Percentiles rank a stretch among this genome's conserved stretches.
These are phyloP conservation scores for Tapera naevia DNA, from an alignment of 2,797 vertebrate genomes.

Conservation along the genomic window DNA sequence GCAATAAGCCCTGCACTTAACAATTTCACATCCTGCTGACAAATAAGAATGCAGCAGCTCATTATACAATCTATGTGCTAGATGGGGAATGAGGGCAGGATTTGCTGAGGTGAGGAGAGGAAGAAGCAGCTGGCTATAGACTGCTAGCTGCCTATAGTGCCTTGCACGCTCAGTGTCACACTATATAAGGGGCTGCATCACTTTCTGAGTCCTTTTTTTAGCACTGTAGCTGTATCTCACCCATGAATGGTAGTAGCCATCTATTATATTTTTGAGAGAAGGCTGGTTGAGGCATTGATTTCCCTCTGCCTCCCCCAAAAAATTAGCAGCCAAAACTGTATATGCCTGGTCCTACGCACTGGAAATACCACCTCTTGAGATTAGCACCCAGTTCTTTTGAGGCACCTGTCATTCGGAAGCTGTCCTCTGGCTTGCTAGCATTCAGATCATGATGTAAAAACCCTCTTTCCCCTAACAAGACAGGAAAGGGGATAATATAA, in stretches of 20 bases:
- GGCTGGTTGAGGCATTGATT: neutral
- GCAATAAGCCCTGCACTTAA: neutral
- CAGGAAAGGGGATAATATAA: neutral
- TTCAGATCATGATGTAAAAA: neutral
- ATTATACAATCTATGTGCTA: neutral
- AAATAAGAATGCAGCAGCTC: neutral
- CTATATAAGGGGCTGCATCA: neutral
- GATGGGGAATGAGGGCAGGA: neutral
- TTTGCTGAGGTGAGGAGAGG: neutral
- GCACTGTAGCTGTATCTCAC: neutral
- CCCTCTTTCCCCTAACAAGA: neutral
- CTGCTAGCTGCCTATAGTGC: neutral
- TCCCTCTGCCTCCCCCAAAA: neutral
- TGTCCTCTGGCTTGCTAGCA: neutral
- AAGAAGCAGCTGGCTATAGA: neutral
- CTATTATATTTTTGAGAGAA: neutral
- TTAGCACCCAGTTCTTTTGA: neutral
- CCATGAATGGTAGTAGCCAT: neutral
- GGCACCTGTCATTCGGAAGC: neutral
- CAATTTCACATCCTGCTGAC: neutral
- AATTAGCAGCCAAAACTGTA: neutral
- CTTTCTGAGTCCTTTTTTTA: neutral
- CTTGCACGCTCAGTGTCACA: no score
- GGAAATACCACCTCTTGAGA: neutral
- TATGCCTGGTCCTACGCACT: neutral